A percentile compares a stretch with the other conserved stretches of the same genome.
Conservation (phyloP, 1,140 invertebrate genomes). For the Sarcophaga bullata region DNA sequence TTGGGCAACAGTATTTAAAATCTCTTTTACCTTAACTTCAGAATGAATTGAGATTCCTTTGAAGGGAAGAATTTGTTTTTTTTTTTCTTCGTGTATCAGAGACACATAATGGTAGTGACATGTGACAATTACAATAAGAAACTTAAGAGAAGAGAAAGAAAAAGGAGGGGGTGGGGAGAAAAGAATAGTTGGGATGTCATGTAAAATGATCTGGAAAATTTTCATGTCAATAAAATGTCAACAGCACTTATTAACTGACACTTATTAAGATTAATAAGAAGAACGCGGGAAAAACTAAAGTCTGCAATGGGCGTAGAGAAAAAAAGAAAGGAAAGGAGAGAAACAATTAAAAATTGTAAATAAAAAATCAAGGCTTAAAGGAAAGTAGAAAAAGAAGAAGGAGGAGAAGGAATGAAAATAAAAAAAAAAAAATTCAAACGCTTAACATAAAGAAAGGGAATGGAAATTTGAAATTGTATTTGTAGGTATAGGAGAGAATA, state of each 20-base stretch:
- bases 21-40: not conserved
- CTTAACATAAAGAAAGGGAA: no score
- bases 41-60: not conserved
- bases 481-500: no score
- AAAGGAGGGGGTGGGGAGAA: no score
- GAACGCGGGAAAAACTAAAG: not conserved
- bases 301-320: not conserved
- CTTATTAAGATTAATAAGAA: not conserved
- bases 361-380: not conserved
- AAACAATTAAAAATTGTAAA: not conserved
- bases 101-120: not conserved
- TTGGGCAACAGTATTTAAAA: not conserved
- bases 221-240: not conserved
- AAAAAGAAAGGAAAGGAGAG: not conserved
- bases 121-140: slow-evolving; percentile 1
- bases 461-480: no score
- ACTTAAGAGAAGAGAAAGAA: not conserved
- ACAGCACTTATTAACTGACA: not conserved
- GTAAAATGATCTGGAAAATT: slow-evolving; percentile 10
- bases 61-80: not conserved
- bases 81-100: not conserved
- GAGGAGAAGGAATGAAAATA: no score
- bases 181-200: not conserved
- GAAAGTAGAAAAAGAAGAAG: no score
- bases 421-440: no score